Conservation (phyloP, 2,113 vertebrate species). For the Conger conger region DNA sequence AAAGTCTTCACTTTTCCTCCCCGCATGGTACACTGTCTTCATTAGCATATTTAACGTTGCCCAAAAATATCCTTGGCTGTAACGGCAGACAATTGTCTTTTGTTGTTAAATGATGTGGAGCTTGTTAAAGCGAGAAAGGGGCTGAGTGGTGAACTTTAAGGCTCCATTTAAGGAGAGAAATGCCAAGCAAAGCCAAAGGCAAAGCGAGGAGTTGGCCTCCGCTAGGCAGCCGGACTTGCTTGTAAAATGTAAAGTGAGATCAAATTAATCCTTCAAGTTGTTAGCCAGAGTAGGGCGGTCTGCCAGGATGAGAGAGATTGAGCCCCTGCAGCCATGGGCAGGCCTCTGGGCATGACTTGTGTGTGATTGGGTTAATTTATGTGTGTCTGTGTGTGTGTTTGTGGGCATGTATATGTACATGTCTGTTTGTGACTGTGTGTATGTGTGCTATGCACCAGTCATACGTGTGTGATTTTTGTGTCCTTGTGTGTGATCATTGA, state of each 20-base stretch:
- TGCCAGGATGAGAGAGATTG: constrained; percentile 57
- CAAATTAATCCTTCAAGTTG: constrained; percentile 68
- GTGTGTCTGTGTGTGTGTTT: constrained; percentile 13
- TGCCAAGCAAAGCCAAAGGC: constrained; percentile 59
- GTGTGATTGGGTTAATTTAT: constrained; percentile 30
- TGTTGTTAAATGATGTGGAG: constrained; percentile 59
- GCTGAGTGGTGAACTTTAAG: constrained; percentile 52
- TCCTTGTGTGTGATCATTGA: background rate
- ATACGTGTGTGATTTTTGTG: constrained; percentile 25
- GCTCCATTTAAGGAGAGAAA: constrained; percentile 58
- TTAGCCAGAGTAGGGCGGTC: constrained; percentile 55
- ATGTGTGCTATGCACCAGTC: background rate
- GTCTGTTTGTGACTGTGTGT: background rate
- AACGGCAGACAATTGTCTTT: constrained; percentile 50
- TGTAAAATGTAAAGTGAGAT: constrained; percentile 57
- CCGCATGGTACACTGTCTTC: background rate
- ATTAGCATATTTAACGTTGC: constrained; percentile 4
- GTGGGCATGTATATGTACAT: background rate
- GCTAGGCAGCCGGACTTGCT: constrained; percentile 37
- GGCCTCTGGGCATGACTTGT: constrained; percentile 61
- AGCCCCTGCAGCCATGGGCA: constrained; percentile 60
- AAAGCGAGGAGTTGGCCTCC: constrained; percentile 50
- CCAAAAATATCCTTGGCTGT: constrained; percentile 1
- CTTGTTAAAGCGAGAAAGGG: constrained; percentile 38
- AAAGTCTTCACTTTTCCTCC: background rate